A percentile compares a stretch with the other conserved stretches of the same genome.
phyloP scores from a whole-genome alignment of 1,140 invertebrate species.

The Copidosoma floridanum region DNA sequence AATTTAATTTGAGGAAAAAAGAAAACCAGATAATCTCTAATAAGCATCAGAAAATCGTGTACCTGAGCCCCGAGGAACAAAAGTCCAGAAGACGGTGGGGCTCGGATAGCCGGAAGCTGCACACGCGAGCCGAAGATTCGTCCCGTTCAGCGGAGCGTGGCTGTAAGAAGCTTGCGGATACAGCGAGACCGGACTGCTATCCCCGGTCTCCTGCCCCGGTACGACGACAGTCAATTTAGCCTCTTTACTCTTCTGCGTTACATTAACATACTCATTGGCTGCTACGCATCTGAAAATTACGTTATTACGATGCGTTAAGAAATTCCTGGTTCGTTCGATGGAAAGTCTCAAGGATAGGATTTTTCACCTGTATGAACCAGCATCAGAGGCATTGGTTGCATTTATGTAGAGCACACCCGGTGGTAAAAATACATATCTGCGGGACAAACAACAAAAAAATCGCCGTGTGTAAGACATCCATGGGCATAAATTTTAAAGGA shows the following conservation, averaged over 20 bases:
- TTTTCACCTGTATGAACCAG: constrained; percentile 62
- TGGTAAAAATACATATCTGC: constrained; percentile 55
- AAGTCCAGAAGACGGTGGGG: constrained; percentile 60
- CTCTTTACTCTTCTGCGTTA: constrained; percentile 55
- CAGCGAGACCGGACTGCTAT: background rate
- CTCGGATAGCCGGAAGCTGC: constrained; percentile 59
- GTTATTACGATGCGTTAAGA: background rate
- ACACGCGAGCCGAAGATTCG: constrained; percentile 57
- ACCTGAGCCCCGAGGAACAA: constrained; percentile 49
- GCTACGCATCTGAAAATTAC: constrained; percentile 43
- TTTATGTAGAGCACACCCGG: constrained; percentile 63
- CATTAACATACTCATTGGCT: constrained; percentile 54
- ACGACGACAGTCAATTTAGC: constrained; percentile 54
- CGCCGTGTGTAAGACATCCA: too few species aligned
- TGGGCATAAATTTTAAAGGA: too few species aligned
- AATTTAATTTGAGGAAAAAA: background rate
- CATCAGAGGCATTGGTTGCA: constrained; percentile 58
- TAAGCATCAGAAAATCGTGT: constrained; percentile 15
- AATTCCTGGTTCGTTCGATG: background rate
- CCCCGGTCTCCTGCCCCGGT: constrained; percentile 22
- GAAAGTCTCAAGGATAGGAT: background rate
- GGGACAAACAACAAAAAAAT: constrained; percentile 25
- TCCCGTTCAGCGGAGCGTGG: constrained; percentile 47
- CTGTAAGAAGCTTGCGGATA: constrained; percentile 45
- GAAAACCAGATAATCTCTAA: too few species aligned